These are phyloP conservation scores for Ashinkailepas kermadecensis DNA, from an alignment of 2,888 invertebrate genomes.

Conservation along the genomic window DNA sequence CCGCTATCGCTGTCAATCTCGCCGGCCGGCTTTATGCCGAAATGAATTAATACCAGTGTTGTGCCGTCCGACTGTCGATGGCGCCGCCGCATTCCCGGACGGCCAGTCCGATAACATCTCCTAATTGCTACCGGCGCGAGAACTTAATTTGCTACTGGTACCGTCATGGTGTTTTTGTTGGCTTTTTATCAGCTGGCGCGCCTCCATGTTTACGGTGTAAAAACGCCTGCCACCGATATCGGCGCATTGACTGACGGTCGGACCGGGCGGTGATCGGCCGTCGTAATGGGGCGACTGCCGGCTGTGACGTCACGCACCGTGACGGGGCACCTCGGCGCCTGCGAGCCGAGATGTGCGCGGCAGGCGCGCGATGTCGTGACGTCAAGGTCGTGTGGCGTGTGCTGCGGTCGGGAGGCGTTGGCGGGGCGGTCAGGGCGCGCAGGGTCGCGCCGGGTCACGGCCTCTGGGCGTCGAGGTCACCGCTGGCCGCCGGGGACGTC, in stretches of 20 bases:
- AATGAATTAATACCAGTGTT: slow-evolving; percentile 18
- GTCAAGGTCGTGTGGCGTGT: no score
- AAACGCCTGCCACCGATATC: not conserved
- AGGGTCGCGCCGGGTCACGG: no score
- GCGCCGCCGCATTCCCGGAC: not conserved
- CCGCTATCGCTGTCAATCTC: slow-evolving; percentile 18
- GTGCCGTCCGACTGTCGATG: not conserved
- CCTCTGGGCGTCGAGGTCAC: no score
- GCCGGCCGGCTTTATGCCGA: slow-evolving; percentile 8
- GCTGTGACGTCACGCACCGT: not conserved
- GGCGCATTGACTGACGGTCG: not conserved
- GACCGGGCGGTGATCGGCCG: not conserved
- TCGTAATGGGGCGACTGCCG: not conserved
- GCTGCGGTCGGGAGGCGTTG: no score
- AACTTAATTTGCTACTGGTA: slow-evolving; percentile 19
- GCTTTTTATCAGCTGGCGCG: not conserved
- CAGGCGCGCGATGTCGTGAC: no score
- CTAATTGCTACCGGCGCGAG: slow-evolving; percentile 1
- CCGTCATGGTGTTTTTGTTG: not conserved
- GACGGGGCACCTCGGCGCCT: not conserved
- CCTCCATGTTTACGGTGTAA: not conserved
- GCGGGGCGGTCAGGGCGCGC: no score
- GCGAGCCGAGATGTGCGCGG: no score
- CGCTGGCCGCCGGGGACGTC: no score
- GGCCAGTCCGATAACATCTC: not conserved